Percentiles rank a stretch among this genome's conserved stretches.
Evolutionary conservation across 1,140 invertebrate species (phyloP).

Genomic region (Aphaenogaster rudis): DNA sequence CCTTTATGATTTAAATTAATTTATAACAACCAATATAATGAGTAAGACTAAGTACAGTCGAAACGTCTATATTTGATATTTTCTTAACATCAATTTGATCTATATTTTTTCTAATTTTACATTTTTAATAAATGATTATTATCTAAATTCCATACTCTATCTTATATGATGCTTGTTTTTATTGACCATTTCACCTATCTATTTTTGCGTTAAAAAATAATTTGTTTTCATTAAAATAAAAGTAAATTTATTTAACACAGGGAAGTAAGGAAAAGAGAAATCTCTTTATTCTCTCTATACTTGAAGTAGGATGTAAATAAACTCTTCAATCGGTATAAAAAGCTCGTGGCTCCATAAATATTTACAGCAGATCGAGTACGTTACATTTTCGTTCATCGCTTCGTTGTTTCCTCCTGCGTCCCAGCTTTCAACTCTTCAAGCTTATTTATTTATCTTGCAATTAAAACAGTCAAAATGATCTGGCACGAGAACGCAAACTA

Average conservation of each 20-base stretch:
- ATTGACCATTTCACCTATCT: too few species aligned
- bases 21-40: too few species aligned
- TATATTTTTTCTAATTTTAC: too few species aligned
- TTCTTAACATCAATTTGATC: too few species aligned
- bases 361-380: constrained; percentile 45
- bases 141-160: too few species aligned
- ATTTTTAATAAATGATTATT: too few species aligned
- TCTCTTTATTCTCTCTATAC: background rate
- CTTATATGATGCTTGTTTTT: too few species aligned
- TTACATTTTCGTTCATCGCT: background rate
- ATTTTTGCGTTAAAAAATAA: background rate
- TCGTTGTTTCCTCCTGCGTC: background rate
- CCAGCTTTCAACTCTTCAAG: constrained; percentile 11
- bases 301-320: constrained; percentile 45
- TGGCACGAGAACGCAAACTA: background rate
- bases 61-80: too few species aligned
- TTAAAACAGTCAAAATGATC: constrained; percentile 20
- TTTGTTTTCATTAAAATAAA: background rate
- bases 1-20: too few species aligned
- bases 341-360: constrained; percentile 54
- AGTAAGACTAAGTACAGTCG: too few species aligned
- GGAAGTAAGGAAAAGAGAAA: background rate
- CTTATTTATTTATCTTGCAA: constrained; percentile 59
- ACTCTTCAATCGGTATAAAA: constrained; percentile 27
- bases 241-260: background rate